Evolutionary conservation across 2,113 vertebrate genomes (phyloP).

Genomic region (Oryzias melastigma): DNA sequence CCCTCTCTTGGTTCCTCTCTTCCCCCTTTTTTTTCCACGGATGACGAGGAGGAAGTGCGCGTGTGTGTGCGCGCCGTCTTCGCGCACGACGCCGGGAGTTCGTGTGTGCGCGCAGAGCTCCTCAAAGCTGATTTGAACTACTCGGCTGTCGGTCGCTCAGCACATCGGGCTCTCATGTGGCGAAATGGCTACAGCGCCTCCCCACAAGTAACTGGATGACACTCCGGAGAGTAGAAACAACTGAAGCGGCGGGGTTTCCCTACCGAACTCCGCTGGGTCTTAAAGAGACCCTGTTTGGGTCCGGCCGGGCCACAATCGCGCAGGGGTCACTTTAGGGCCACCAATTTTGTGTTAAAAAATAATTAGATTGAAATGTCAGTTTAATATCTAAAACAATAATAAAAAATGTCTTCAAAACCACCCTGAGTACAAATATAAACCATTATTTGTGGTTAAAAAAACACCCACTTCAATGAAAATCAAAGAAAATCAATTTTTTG

Average conservation of each 20-base stretch:
- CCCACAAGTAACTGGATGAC: constrained; percentile 78
- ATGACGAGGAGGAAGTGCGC: constrained; percentile 61
- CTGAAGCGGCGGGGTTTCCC: constrained; percentile 73
- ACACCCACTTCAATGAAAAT: too few species aligned
- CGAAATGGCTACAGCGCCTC: constrained; percentile 80
- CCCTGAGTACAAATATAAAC: too few species aligned
- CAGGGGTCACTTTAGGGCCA: constrained; percentile 1
- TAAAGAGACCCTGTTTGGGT: constrained; percentile 60
- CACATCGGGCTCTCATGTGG: constrained; percentile 73
- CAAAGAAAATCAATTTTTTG: too few species aligned
- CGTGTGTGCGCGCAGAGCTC: constrained; percentile 44
- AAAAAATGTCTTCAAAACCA: too few species aligned
- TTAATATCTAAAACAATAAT: too few species aligned
- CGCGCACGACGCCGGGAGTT: constrained; percentile 35
- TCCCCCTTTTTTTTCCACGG: constrained; percentile 36
- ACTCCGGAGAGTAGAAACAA: constrained; percentile 75
- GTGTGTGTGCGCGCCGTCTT: constrained; percentile 53
- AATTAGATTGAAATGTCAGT: not conserved
- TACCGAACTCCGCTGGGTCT: constrained; percentile 77
- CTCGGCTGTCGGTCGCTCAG: constrained; percentile 68
- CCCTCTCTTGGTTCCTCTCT: constrained; percentile 35
- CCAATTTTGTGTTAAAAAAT: not conserved
- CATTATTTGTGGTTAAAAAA: too few species aligned
- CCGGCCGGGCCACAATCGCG: constrained; percentile 6
- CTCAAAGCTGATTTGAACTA: constrained; percentile 60